A percentile compares a stretch with the other conserved stretches of the same genome.
These are phyloP conservation scores for Amyelois transitella DNA, from an alignment of 1,140 invertebrate species.

Conservation along the genomic window DNA sequence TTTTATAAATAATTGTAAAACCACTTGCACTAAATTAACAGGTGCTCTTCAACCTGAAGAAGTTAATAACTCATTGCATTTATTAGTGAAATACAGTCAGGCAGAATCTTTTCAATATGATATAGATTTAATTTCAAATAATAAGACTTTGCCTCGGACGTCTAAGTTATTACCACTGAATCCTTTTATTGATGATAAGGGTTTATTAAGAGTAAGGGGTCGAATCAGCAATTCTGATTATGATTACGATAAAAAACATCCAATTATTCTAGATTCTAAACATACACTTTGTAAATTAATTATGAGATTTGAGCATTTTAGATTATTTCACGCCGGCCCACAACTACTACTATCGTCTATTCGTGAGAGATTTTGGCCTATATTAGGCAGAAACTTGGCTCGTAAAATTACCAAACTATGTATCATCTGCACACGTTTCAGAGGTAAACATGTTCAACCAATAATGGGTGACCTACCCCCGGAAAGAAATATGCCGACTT, in stretches of 20 bases:
- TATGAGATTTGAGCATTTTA: slow-evolving; percentile 2
- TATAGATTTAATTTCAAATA: slow-evolving; percentile 10
- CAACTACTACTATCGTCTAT: slow-evolving; percentile 5
- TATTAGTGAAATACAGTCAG: slow-evolving; percentile 21
- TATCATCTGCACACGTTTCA: no score
- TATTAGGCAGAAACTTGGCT: not conserved
- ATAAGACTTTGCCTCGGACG: not conserved
- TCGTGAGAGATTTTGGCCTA: slow-evolving; percentile 3
- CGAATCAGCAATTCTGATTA: slow-evolving; percentile 3
- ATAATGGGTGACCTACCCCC: no score
- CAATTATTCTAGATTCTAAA: slow-evolving; percentile 4
- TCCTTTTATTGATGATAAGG: slow-evolving; percentile 7
- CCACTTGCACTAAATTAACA: slow-evolving; percentile 7
- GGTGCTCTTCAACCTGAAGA: slow-evolving; percentile 11
- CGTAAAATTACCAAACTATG: no score
- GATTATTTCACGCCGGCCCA: slow-evolving; percentile 5
- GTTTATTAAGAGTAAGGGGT: slow-evolving; percentile 4
- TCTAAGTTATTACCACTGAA: slow-evolving; percentile 12
- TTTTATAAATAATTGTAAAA: slow-evolving; percentile 21
- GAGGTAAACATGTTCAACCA: no score
- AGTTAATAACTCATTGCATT: slow-evolving; percentile 14
- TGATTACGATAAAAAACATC: slow-evolving; percentile 9
- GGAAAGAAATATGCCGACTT: no score
- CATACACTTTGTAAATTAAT: slow-evolving; percentile 2
- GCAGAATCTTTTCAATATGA: slow-evolving; percentile 18